phyloP scores from a whole-genome alignment of 2,888 invertebrate genomes.

The Cheilosia variabilis region DNA sequence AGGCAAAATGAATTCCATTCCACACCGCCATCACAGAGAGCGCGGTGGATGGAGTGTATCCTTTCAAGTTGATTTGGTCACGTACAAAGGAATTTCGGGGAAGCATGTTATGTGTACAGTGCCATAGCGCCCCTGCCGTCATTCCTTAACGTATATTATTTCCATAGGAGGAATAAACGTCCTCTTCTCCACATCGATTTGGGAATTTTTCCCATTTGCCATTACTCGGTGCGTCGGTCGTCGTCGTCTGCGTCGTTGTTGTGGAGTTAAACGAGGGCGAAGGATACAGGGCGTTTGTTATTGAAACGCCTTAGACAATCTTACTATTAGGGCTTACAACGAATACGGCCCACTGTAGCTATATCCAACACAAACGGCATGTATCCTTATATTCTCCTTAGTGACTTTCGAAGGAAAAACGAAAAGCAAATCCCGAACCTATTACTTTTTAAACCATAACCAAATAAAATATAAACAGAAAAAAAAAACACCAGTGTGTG shows the following conservation, averaged over 20 bases:
- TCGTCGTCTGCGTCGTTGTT: not conserved
- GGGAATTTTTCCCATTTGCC: slow-evolving; percentile 71
- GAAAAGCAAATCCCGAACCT: slow-evolving; percentile 68
- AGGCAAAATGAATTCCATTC: slow-evolving; percentile 71
- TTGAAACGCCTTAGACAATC: slow-evolving; percentile 75
- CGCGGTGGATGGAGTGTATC: slow-evolving; percentile 77
- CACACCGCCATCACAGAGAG: slow-evolving; percentile 8
- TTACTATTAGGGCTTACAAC: slow-evolving; percentile 53
- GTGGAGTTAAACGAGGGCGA: slow-evolving; percentile 60
- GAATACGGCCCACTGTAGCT: slow-evolving; percentile 3
- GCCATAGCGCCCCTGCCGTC: slow-evolving; percentile 5
- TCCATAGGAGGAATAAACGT: slow-evolving; percentile 73
- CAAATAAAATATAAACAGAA: slow-evolving; percentile 72
- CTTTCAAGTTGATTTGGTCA: slow-evolving; percentile 84
- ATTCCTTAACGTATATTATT: slow-evolving; percentile 70
- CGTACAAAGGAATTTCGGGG: slow-evolving; percentile 80
- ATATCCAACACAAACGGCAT: slow-evolving; percentile 28
- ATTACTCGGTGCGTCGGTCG: slow-evolving; percentile 62
- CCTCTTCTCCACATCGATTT: slow-evolving; percentile 70
- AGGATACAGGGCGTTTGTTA: slow-evolving; percentile 65
- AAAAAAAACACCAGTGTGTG: slow-evolving; percentile 13
- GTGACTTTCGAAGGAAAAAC: slow-evolving; percentile 66
- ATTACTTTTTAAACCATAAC: slow-evolving; percentile 76
- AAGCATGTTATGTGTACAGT: slow-evolving; percentile 47
- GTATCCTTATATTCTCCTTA: slow-evolving; percentile 39